Evolutionary conservation across 2,888 invertebrate species (phyloP).

Genomic region (Himalopsyche kuldschensis): DNA sequence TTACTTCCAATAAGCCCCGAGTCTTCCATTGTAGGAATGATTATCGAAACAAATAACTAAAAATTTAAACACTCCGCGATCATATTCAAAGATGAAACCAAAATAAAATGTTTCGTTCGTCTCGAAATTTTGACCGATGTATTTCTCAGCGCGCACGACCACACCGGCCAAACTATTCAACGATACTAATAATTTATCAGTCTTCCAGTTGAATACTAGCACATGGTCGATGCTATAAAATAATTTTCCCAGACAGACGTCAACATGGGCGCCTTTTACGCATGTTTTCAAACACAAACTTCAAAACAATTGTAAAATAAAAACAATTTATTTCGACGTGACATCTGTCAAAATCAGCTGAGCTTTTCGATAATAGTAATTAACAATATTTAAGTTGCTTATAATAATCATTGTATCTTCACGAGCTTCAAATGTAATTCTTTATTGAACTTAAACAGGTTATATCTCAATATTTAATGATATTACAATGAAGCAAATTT

Average conservation of each 20-base stretch:
- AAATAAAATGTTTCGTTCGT: not conserved
- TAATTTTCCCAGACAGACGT: not conserved
- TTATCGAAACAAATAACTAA: not conserved
- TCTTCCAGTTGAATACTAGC: not conserved
- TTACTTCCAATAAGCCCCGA: constrained; percentile 18
- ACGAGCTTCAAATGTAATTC: no score
- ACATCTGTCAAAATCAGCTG: not conserved
- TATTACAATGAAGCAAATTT: no score
- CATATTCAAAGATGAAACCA: not conserved
- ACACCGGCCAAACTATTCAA: not conserved
- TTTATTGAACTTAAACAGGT: no score
- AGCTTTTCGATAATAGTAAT: not conserved
- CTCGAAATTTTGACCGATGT: not conserved
- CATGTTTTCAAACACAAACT: not conserved
- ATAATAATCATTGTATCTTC: no score
- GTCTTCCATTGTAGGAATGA: constrained; percentile 28
- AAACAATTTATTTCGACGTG: not conserved
- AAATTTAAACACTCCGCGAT: not conserved
- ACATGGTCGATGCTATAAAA: not conserved
- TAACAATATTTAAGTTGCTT: no score
- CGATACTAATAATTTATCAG: not conserved
- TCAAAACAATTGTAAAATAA: not conserved
- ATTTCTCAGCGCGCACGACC: not conserved
- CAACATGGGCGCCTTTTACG: not conserved
- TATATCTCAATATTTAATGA: no score